Percentiles rank a stretch among this genome's conserved stretches.
These are phyloP conservation scores for Rhabdophis nuchalis DNA, from an alignment of 2,797 vertebrate genomes.

Conservation along the genomic window DNA sequence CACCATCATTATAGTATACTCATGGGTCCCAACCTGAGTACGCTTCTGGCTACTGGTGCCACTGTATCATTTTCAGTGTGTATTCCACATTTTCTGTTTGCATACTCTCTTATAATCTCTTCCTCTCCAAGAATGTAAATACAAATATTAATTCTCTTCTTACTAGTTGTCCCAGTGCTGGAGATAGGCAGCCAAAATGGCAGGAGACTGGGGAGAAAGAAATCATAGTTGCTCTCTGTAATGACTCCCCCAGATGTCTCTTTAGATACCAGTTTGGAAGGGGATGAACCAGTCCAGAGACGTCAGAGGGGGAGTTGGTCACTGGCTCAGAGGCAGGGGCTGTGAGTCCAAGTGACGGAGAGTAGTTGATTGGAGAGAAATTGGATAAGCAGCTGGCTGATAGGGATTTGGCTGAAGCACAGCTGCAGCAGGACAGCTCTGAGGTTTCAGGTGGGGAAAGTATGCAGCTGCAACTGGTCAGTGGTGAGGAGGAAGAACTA, in stretches of 20 bases:
- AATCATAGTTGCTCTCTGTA: neutral
- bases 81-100: neutral
- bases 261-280: neutral
- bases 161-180: neutral
- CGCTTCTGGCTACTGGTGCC: neutral
- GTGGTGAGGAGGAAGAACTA: too few species aligned
- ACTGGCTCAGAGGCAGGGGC: neutral
- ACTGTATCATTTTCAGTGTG: neutral
- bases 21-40: neutral
- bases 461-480: neutral
- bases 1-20: neutral
- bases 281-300: neutral
- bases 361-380: neutral
- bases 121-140: neutral
- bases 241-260: neutral
- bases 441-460: neutral
- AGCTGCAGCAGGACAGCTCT: neutral
- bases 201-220: neutral
- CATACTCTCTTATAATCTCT: neutral
- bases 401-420: neutral
- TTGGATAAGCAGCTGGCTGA: neutral
- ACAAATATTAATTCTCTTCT: neutral
- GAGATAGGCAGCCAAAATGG: neutral
- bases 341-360: neutral
- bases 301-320: neutral